phyloP scores from a whole-genome alignment of 2,113 vertebrate genomes.

The Trogon melanurus region DNA sequence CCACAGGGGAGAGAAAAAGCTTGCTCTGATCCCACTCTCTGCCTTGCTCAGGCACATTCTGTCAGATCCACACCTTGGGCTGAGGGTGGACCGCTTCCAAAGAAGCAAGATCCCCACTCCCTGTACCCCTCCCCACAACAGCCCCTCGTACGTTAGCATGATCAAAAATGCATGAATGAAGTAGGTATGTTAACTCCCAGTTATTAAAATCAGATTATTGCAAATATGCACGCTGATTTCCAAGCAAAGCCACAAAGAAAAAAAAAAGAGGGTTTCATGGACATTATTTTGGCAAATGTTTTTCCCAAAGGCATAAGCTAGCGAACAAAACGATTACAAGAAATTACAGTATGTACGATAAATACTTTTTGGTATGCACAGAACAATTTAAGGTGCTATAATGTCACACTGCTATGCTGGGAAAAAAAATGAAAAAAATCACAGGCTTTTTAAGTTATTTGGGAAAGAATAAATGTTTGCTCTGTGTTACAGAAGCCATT shows the following conservation, averaged over 20 bases:
- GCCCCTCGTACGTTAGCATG: not conserved
- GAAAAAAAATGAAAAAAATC: not conserved
- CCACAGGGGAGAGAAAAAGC: not conserved
- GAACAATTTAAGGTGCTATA: slow-evolving; percentile 22
- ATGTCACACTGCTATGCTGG: not conserved
- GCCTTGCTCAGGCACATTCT: not conserved
- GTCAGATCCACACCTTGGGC: not conserved
- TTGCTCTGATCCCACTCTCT: not conserved
- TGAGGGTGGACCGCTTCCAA: not conserved
- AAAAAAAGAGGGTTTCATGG: not conserved
- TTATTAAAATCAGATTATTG: slow-evolving; percentile 20
- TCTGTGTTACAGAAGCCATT: not conserved
- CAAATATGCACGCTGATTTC: not conserved
- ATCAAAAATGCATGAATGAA: slow-evolving; percentile 1
- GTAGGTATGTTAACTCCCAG: not conserved
- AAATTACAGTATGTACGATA: slow-evolving; percentile 17
- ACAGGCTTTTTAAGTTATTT: not conserved
- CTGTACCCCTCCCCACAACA: not conserved
- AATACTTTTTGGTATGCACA: slow-evolving; percentile 3
- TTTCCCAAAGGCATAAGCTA: not conserved
- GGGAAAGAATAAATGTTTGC: not conserved
- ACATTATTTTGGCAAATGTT: slow-evolving; percentile 26
- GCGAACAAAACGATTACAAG: not conserved
- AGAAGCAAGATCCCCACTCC: not conserved
- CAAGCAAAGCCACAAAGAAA: not conserved